Evolutionary conservation across 2,888 invertebrate species (phyloP), one percentile per base, ranked within the genome.

Genomic region (Zygaena filipendulae): DNA sequence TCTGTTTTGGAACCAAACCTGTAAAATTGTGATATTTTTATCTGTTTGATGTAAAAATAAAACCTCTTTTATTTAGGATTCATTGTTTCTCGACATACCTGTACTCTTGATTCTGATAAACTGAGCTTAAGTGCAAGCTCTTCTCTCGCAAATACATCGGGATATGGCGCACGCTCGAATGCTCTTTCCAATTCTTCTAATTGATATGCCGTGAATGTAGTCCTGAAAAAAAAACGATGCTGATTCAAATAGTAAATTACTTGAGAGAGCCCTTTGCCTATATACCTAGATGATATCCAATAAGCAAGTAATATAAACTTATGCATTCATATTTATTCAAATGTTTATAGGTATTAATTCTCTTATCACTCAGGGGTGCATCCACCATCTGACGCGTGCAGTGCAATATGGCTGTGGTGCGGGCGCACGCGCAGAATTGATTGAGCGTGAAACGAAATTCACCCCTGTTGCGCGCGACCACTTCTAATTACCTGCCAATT

Each of bases 191-290:
- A 66, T 53, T 96, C 95, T 59, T 96, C 95, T 36, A 97, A 74
- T 61, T 97, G 97, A 57, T 92, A 95, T 0, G 95, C 94, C 3
- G 96, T 96, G 56, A 97, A 97, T 4, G 97, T 97, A 2, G 97
- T 97, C 68, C 97, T 96, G 81, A 16, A 16, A 16, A 16, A 16
- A 16, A 16, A 16, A 16, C 16, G 16, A 6, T 16, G n/a, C n/a
- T n/a, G n/a, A n/a, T n/a, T n/a, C n/a, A n/a, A n/a, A n/a, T n/a
- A n/a, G n/a, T n/a, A n/a, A n/a, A n/a, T n/a, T n/a, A n/a, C n/a
- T n/a, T n/a, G n/a, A n/a, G n/a, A n/a, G n/a, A n/a, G n/a, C n/a
- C n/a, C n/a, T n/a, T n/a, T n/a, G n/a, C n/a, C n/a, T n/a, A n/a
- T n/a, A n/a, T n/a, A n/a, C n/a, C n/a, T n/a, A n/a, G n/a, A n/a